Conservation (phyloP, 53 echinoderm and acorn worm genomes). For the Zoroaster sp. region DNA sequence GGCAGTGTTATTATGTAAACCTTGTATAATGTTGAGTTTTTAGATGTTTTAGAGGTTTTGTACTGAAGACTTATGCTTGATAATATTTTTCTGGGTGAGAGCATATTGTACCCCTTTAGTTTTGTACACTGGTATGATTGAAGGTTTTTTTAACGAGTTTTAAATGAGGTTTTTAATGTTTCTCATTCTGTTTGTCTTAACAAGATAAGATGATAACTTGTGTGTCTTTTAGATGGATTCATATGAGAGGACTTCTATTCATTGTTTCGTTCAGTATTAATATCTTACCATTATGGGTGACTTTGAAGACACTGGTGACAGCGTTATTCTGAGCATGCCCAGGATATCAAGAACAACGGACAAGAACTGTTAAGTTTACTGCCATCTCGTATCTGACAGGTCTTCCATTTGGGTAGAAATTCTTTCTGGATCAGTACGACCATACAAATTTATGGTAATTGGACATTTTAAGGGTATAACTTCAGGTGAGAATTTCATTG, state of each 20-base stretch:
- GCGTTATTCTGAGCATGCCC: too few species aligned
- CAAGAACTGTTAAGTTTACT: too few species aligned
- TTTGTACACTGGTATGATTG: too few species aligned
- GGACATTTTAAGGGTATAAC: too few species aligned
- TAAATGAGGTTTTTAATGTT: background rate
- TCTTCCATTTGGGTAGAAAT: too few species aligned
- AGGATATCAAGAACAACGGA: too few species aligned
- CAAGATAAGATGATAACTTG: background rate
- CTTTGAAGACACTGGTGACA: too few species aligned
- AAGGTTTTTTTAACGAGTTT: background rate
- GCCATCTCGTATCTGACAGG: too few species aligned
- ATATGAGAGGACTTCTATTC: background rate
- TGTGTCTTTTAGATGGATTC: background rate
- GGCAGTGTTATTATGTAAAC: constrained; percentile 4
- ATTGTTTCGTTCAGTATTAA: background rate
- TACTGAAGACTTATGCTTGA: constrained; percentile 8
- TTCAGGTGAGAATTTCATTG: too few species aligned
- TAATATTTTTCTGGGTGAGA: background rate
- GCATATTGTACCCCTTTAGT: background rate
- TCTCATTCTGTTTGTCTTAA: background rate
- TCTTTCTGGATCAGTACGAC: too few species aligned
- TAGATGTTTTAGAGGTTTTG: constrained; percentile 36
- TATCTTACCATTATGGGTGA: background rate
- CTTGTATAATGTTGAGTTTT: background rate
- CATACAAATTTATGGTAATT: too few species aligned